Percentiles rank a stretch among this genome's conserved stretches.
phyloP scores from a whole-genome alignment of 2,797 vertebrate genomes.

The Halcyon smyrnensis region DNA sequence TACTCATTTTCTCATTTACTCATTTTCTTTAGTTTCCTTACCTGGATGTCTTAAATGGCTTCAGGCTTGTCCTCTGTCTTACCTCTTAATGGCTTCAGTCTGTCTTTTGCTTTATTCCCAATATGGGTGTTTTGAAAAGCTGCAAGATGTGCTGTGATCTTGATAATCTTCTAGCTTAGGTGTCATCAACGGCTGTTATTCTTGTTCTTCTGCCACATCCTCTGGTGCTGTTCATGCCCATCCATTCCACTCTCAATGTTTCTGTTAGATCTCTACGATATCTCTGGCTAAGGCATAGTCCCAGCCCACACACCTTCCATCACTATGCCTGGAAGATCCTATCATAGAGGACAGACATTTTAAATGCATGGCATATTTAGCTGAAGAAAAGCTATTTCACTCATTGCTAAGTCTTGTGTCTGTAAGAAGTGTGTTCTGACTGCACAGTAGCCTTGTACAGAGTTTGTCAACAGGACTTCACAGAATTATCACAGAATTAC shows the following conservation, averaged over 20 bases:
- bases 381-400: constrained; percentile 10
- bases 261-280: not conserved
- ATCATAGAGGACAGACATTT: constrained; percentile 27
- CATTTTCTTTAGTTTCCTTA: not conserved
- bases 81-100: not conserved
- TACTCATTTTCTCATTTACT: not conserved
- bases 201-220: not conserved
- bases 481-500: too few species aligned
- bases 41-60: not conserved
- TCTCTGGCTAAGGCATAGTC: constrained; percentile 5
- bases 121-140: not conserved
- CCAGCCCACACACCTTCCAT: constrained; percentile 34
- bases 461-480: not conserved
- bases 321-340: constrained; percentile 18
- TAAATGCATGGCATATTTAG: constrained; percentile 17
- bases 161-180: not conserved
- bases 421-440: not conserved
- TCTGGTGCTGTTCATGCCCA: not conserved
- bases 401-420: not conserved
- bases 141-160: constrained; percentile 4
- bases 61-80: not conserved
- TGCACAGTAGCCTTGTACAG: not conserved
- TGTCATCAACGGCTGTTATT: not conserved
- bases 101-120: not conserved
- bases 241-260: not conserved